Base-by-base conservation (phyloP, 2,888 invertebrate genomes). In the Drosophila colorata region DNA sequence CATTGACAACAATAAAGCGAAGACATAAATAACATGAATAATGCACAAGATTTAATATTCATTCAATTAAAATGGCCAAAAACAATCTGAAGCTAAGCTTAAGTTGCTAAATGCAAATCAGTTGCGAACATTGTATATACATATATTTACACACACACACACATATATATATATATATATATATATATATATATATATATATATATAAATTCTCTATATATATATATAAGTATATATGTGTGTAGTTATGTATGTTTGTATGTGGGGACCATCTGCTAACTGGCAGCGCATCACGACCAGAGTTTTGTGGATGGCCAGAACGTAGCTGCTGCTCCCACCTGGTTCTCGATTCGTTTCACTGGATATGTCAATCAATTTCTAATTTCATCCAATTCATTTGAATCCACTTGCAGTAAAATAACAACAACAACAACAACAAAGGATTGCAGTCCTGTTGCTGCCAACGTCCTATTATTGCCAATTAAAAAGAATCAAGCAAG, bases 31-130 rank as follows among this genome's bases (percentile, higher is more conserved):
- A 43, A 38, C 56, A 75, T 79, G 76, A 79, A 76, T 76, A 76
- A 79, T 79, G 57, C 53, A 79, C 37, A 33, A 58, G 53, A 23
- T 65, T 60, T 55, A 55, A 58, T 55, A 77, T 74, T 63, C 61
- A 73, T 74, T 73, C 64, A 74, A 76, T 76, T 76, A 71, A 80
- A 76, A 61, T 56, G 47, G 20, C 8, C 40, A 44, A 64, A 64
- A 46, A 14, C 38, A 33, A 35, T 37, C 16, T 20, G 31, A 16
- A 58, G 7, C 40, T 35, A 7, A 31, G 47, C n/a, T 40, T 13
- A 31, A 46, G 8, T 23, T 61, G 58, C 9, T 25, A 59, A 48
- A 59, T 63, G 61, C 18, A 25, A 63, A 59, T 48, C 41, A 20
- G 1, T 18, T 48, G n/a, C 14, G 20, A 25, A 6, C 1, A 14